Conservation (phyloP, 2,797 vertebrate species). For the Microchirus variegatus region DNA sequence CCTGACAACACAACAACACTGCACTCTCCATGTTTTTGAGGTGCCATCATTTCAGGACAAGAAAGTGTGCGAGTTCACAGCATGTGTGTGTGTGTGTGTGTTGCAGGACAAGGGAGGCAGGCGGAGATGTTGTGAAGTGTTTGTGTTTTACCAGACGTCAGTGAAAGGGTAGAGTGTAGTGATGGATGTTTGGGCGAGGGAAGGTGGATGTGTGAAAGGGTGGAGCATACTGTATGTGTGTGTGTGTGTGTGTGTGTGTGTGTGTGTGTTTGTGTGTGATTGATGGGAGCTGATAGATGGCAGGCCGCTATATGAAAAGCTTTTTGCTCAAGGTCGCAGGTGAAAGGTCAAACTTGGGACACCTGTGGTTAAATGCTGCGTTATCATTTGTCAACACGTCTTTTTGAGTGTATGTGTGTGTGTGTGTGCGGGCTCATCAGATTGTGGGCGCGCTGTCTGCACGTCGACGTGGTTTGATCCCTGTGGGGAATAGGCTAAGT, state of each 20-base stretch:
- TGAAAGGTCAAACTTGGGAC: constrained; percentile 70
- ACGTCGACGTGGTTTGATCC: constrained; percentile 60
- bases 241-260: constrained; percentile 42
- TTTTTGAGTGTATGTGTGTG: constrained; percentile 20
- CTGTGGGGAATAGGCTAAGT: constrained; percentile 72
- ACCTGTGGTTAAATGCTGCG: constrained; percentile 69
- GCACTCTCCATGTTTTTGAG: constrained; percentile 40
- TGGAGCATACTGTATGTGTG: constrained; percentile 46
- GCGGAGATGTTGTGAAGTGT: constrained; percentile 53
- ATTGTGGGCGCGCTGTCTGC: constrained; percentile 34
- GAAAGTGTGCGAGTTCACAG: constrained; percentile 14
- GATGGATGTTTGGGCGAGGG: constrained; percentile 69
- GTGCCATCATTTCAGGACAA: constrained; percentile 45
- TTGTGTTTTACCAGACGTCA: constrained; percentile 73
- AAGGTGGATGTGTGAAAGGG: constrained; percentile 50
- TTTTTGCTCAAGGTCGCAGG: constrained; percentile 70
- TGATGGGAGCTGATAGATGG: constrained; percentile 75
- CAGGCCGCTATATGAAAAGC: constrained; percentile 57
- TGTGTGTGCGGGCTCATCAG: constrained; percentile 13
- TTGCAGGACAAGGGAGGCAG: constrained; percentile 34
- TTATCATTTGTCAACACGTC: constrained; percentile 66
- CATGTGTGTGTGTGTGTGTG: constrained; percentile 30
- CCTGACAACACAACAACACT: constrained; percentile 57
- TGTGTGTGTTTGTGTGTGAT: constrained; percentile 60
- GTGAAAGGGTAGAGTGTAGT: constrained; percentile 64